Base-by-base conservation (phyloP, 2,113 vertebrate genomes). In the Cryptomyrus ogoouensis region DNA sequence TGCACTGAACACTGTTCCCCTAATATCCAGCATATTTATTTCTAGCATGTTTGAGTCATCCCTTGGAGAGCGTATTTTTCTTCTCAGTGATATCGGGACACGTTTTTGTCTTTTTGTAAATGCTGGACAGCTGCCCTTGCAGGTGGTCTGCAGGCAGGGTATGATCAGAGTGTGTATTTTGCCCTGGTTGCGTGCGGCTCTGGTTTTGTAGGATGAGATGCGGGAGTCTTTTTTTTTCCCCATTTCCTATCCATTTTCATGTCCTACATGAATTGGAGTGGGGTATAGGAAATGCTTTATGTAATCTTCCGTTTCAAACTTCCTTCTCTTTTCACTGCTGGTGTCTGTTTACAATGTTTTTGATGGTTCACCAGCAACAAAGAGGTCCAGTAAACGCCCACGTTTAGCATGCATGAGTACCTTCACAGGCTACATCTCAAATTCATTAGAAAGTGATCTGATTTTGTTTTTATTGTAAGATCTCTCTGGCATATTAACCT, bases 111-210 rank as follows among this genome's bases (percentile, higher is more conserved):
- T 39, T 77, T 56, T 77, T 49, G 83, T 50, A 27, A 50, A 50
- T 49, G 83, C 44, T 85, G 83, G 24, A 49, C 83, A 85, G 83
- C 83, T 85, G 83, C 44, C 83, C n/a, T 47, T 49, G 47, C 83
- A 85, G 83, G 83, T 85, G 83, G 83, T 49, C 19, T 85, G 35
- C 17, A 42, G 42, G 24, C 83, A 49, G 44, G 19, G 47, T 47
- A 44, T 49, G 44, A 49, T 85, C 46, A 85, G 21, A 47, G 24
- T 85, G 83, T 85, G 35, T 42, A 27, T 42, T 49, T 49, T 47
- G 21, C 13, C n/a, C 21, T 85, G 46, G 9, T 31, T 24, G 62
- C 35, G 66, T 53, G 46, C 24, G 19, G 83, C 44, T 85, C 4
- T 12, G 24, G 19, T 50, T 50, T 47, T 27, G 39, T 85, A 10